These are phyloP conservation scores for Gymnosoma rotundatum DNA, from an alignment of 2,888 invertebrate genomes.

Conservation along the genomic window DNA sequence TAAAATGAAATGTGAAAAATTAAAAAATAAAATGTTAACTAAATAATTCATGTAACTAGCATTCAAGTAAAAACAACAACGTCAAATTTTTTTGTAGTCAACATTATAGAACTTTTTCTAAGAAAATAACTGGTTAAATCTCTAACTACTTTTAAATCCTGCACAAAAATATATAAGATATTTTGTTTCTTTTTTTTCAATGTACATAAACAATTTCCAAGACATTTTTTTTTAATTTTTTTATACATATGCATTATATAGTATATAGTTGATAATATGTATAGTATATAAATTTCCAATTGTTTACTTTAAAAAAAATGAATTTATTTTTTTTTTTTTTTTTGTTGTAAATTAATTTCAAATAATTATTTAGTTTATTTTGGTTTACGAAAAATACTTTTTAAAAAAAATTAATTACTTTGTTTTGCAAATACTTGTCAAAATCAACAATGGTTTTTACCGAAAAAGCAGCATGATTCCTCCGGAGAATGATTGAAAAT, in stretches of 20 bases:
- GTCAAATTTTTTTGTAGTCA: slow-evolving; percentile 48
- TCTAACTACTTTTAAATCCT: slow-evolving; percentile 68
- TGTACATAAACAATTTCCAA: slow-evolving; percentile 55
- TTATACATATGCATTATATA: slow-evolving; percentile 57
- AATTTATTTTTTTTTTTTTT: slow-evolving; percentile 34
- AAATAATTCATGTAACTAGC: slow-evolving; percentile 53
- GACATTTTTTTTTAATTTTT: slow-evolving; percentile 53
- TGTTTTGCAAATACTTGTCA: slow-evolving; percentile 77
- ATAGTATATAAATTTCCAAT: slow-evolving; percentile 68
- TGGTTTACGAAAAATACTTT: slow-evolving; percentile 71
- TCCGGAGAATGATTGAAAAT: slow-evolving; percentile 96
- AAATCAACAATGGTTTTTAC: slow-evolving; percentile 84
- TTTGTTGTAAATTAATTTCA: slow-evolving; percentile 53
- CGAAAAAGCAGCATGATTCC: slow-evolving; percentile 96
- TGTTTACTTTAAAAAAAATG: slow-evolving; percentile 55
- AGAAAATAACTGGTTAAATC: slow-evolving; percentile 40
- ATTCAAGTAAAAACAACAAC: slow-evolving; percentile 67
- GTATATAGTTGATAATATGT: slow-evolving; percentile 67
- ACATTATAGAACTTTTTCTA: slow-evolving; percentile 50
- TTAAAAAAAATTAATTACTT: slow-evolving; percentile 77
- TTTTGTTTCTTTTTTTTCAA: slow-evolving; percentile 27
- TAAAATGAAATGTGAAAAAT: slow-evolving; percentile 38
- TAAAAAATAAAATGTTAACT: slow-evolving; percentile 10
- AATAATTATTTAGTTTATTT: slow-evolving; percentile 49
- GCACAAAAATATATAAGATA: slow-evolving; percentile 7